Percentiles rank a stretch among this genome's conserved stretches.
Evolutionary conservation across 2,888 invertebrate species (phyloP).

Genomic region (Epicampocera succincta): DNA sequence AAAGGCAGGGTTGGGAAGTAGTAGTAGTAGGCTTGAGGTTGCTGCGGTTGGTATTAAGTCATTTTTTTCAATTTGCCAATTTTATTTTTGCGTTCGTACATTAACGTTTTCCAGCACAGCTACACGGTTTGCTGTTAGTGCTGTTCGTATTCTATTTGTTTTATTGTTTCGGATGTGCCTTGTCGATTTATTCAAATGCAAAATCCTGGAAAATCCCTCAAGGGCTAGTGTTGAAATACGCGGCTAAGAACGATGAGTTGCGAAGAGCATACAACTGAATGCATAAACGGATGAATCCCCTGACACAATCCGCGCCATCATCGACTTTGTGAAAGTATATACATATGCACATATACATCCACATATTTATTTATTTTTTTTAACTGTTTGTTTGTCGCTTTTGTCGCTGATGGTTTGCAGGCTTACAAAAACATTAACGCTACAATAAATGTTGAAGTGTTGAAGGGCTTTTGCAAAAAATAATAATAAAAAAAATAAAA

Average conservation of each 20-base stretch:
- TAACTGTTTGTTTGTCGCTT: slow-evolving; percentile 53
- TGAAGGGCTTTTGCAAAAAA: slow-evolving; percentile 62
- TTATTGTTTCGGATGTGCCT: slow-evolving; percentile 69
- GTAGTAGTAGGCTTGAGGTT: slow-evolving; percentile 63
- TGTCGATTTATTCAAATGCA: slow-evolving; percentile 74
- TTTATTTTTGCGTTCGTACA: slow-evolving; percentile 47
- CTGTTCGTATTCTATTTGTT: slow-evolving; percentile 58
- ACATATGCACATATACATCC: too few relatives aligned
- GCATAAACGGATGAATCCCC: slow-evolving; percentile 60
- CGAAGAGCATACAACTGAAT: slow-evolving; percentile 40
- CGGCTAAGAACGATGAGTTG: slow-evolving; percentile 37
- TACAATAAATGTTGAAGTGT: slow-evolving; percentile 61
- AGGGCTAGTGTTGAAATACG: slow-evolving; percentile 67
- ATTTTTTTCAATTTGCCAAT: slow-evolving; percentile 62
- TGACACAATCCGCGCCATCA: slow-evolving; percentile 61
- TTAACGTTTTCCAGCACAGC: slow-evolving; percentile 10
- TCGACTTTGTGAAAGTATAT: slow-evolving; percentile 59
- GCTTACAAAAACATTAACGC: slow-evolving; percentile 65
- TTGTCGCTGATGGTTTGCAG: slow-evolving; percentile 44
- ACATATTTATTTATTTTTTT: slow-evolving; percentile 48
- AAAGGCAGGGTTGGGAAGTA: not conserved
- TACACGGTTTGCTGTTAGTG: slow-evolving; percentile 17
- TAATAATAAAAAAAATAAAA: slow-evolving; percentile 34
- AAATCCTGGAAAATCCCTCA: slow-evolving; percentile 73
- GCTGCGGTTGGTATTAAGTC: slow-evolving; percentile 68